Evolutionary conservation across 2,888 invertebrate genomes (phyloP), one percentile per base, ranked within the genome.

Genomic region (Eristalinus sepulchralis): DNA sequence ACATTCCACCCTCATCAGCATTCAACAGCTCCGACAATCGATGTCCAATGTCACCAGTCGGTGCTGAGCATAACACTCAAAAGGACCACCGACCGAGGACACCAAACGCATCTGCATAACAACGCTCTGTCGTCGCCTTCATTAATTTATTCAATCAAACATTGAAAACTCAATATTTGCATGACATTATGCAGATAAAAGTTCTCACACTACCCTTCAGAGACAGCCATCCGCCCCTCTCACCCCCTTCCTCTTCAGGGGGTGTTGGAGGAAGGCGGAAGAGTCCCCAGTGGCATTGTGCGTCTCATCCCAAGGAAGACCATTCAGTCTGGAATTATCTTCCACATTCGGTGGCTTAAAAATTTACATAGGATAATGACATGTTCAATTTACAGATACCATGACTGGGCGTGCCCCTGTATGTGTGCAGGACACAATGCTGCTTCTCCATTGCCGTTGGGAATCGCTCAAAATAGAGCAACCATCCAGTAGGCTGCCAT

Each of bases 321-420:
- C 47, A 47, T 47, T 47, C 47, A n/a, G 47, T 8, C 47, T 17
- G 17, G 17, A 47, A 47, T 47, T 47, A 47, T 47, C 47, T 8
- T 13, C 47, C 47, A 70, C 63, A 77, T 70, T 70, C 68, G 33
- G 63, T 68, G 59, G 53, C 55, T 70, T 64, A 31, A 39, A 63
- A 78, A 78, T 78, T 78, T 78, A 71, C 78, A 78, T 78, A 78
- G 64, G 70, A 78, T 78, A 78, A 78, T 71, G 63, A 63, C 78
- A 70, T 78, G 55, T 78, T 78, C 63, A 78, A 63, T 63, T 78
- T 57, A 64, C 70, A 47, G 47, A 47, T 8, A 17, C 8, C 47
- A 3, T n/a, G 17, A 0, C 17, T 6, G 9, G 17, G 34, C 6
- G 13, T n/a, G 39, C 13, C 13, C 13, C 13, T 13, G 13, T 11